Conservation (phyloP, 2,797 vertebrate species). For the Diceros bicornis region DNA sequence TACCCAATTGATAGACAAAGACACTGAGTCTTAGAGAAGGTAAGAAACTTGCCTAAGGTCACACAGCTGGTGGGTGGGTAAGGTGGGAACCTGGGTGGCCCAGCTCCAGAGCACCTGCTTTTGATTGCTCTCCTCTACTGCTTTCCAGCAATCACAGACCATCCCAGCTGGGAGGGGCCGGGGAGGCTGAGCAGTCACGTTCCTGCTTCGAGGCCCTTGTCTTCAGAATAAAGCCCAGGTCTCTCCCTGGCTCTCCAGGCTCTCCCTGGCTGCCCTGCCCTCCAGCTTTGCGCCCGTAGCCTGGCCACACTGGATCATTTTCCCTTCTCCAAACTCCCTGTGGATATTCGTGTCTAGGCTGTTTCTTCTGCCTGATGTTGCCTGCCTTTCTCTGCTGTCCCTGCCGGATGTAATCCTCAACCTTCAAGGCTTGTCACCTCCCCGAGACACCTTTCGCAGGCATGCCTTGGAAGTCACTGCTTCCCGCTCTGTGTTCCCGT, state of each 20-base stretch:
- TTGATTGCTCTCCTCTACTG: not conserved
- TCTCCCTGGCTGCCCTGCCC: not conserved
- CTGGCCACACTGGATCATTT: not conserved
- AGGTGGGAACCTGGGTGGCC: not conserved
- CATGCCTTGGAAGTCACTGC: not conserved
- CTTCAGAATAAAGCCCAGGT: not conserved
- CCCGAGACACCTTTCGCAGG: not conserved
- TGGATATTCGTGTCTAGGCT: not conserved
- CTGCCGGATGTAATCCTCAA: not conserved
- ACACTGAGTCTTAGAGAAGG: not conserved
- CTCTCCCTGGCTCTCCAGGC: not conserved
- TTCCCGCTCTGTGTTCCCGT: not conserved
- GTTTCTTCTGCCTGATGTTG: not conserved
- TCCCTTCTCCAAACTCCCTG: not conserved
- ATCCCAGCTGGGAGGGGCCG: not conserved
- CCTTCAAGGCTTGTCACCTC: not conserved
- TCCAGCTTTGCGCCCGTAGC: not conserved
- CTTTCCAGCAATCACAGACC: not conserved
- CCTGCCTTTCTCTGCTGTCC: not conserved
- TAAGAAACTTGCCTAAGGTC: constrained; percentile 25
- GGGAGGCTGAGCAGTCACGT: not conserved
- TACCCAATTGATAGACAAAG: not conserved
- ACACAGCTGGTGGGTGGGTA: not conserved
- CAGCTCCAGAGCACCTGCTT: not conserved
- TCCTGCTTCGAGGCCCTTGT: not conserved